phyloP scores from a whole-genome alignment of 2,113 vertebrate genomes.

The Hypanus sabinus region DNA sequence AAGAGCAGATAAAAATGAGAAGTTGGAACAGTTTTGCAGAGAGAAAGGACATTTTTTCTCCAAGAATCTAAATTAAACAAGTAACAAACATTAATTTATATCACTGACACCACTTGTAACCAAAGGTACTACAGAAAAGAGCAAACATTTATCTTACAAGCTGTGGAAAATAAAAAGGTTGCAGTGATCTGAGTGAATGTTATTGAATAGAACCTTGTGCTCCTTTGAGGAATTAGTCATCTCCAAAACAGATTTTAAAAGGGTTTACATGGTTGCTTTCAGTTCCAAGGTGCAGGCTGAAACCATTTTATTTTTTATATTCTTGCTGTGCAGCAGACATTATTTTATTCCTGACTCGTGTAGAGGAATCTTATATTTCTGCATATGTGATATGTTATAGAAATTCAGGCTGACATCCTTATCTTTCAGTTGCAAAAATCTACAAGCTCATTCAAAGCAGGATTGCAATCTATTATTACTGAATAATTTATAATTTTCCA shows the following conservation, averaged over 20 bases:
- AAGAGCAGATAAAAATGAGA: no score
- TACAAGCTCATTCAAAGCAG: not conserved
- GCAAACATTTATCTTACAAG: not conserved
- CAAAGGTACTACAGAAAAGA: not conserved
- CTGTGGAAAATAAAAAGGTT: not conserved
- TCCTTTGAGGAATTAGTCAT: not conserved
- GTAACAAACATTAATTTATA: not conserved
- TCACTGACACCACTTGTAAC: not conserved
- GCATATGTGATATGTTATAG: not conserved
- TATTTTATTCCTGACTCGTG: not conserved
- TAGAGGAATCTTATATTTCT: not conserved
- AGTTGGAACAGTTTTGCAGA: not conserved
- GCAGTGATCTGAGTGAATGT: not conserved
- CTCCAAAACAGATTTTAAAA: not conserved
- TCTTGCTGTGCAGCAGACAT: not conserved
- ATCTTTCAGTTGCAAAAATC: not conserved
- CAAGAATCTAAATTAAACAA: no score
- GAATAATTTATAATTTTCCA: not conserved
- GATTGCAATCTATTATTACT: not conserved
- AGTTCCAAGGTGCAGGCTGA: not conserved
- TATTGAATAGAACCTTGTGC: not conserved
- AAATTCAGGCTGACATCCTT: not conserved
- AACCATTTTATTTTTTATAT: not conserved
- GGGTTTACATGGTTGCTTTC: not conserved
- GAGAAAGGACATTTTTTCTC: not conserved